These are phyloP conservation scores for Mythimna lalbum DNA, from an alignment of 2,888 invertebrate species.

Conservation along the genomic window DNA sequence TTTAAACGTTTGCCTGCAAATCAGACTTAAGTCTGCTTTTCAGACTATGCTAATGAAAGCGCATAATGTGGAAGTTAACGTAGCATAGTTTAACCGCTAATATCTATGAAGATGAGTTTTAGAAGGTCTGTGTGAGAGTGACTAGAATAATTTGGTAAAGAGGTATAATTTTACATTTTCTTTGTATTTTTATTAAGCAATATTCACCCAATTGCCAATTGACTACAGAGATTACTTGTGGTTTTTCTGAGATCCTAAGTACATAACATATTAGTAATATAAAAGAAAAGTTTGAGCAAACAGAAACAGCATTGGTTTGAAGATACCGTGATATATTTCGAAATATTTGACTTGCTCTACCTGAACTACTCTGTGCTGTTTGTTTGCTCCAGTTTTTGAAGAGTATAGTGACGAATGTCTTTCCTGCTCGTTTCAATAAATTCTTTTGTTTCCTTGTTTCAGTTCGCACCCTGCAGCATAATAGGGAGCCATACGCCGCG, in stretches of 20 bases:
- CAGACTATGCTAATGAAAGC: constrained; percentile 45
- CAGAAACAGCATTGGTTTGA: background rate
- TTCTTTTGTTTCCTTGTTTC: constrained; percentile 72
- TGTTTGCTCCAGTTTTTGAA: constrained; percentile 47
- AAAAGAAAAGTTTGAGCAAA: background rate
- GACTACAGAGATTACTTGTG: background rate
- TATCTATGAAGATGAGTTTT: constrained; percentile 19
- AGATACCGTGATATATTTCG: constrained; percentile 15
- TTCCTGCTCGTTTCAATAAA: constrained; percentile 59
- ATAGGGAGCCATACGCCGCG: constrained; percentile 90
- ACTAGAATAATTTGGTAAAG: constrained; percentile 5
- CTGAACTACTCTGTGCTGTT: constrained; percentile 28
- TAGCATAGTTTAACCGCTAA: constrained; percentile 13
- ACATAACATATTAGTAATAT: background rate
- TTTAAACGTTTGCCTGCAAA: constrained; percentile 36
- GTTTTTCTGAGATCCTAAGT: constrained; percentile 1
- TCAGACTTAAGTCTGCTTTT: constrained; percentile 19
- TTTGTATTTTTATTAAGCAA: background rate
- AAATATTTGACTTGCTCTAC: constrained; percentile 16
- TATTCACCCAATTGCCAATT: constrained; percentile 17
- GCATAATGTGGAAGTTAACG: constrained; percentile 34
- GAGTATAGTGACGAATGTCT: constrained; percentile 39
- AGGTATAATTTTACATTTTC: constrained; percentile 2
- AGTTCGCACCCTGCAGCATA: constrained; percentile 90
- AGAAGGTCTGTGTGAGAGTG: constrained; percentile 12